phyloP scores from a whole-genome alignment of 2,797 vertebrate species.

The Onychomys torridus region DNA sequence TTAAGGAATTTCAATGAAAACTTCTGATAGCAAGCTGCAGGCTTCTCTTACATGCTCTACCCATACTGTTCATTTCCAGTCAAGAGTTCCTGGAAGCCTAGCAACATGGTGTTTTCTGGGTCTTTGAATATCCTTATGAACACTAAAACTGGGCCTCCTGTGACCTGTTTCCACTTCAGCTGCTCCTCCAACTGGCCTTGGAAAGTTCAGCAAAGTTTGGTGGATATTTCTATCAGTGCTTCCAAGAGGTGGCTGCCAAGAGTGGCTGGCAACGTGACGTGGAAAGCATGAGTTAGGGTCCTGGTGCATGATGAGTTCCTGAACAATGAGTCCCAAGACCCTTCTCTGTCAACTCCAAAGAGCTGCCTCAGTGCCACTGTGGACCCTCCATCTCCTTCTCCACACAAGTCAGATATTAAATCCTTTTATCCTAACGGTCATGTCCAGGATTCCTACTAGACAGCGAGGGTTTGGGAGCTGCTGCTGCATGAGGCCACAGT shows the following conservation, averaged over 20 bases:
- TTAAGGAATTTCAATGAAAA: neutral
- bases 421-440: too few species aligned
- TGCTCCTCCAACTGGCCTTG: neutral
- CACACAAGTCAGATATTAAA: neutral
- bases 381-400: neutral
- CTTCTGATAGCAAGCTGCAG: neutral
- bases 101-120: neutral
- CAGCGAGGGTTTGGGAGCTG: neutral
- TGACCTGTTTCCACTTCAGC: neutral
- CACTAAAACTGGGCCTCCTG: neutral
- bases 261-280: too few species aligned
- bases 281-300: fast-evolving
- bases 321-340: neutral
- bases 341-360: neutral
- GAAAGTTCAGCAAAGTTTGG: neutral
- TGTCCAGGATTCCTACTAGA: neutral
- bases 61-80: neutral
- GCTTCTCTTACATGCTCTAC: neutral
- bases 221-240: neutral
- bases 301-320: too few species aligned
- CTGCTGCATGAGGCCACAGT: neutral
- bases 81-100: neutral
- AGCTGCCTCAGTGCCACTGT: fast-evolving
- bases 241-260: neutral
- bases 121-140: neutral